Evolutionary conservation across 2,797 vertebrate genomes (phyloP).

Genomic region (Esox lucius): DNA sequence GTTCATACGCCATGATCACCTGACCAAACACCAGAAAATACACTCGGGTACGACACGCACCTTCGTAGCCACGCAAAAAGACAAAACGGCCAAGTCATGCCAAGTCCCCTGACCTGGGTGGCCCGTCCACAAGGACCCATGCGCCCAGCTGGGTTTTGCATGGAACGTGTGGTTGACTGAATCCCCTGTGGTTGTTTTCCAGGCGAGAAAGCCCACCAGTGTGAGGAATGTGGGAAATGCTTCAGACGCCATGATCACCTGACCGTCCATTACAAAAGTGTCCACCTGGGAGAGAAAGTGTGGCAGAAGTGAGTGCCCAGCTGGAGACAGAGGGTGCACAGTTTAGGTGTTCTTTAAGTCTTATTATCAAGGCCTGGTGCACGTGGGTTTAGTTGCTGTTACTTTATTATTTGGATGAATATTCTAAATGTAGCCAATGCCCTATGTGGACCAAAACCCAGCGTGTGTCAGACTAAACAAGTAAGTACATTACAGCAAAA

Average conservation of each 20-base stretch:
- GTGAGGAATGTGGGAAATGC: constrained; percentile 98
- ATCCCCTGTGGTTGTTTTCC: constrained; percentile 19
- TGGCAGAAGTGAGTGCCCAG: constrained; percentile 89
- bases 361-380: neutral
- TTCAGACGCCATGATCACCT: constrained; percentile 95
- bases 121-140: neutral
- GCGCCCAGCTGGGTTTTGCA: neutral
- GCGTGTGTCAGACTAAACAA: neutral
- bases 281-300: constrained; percentile 96
- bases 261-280: constrained; percentile 95
- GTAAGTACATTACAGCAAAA: too few relatives aligned
- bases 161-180: neutral
- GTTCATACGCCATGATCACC: constrained; percentile 95
- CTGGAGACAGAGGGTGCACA: neutral
- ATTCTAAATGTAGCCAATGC: neutral
- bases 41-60: constrained; percentile 83
- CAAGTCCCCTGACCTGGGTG: too few relatives aligned
- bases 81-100: too few relatives aligned
- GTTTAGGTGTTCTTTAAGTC: neutral
- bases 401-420: neutral
- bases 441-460: neutral
- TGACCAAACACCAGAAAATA: constrained; percentile 98
- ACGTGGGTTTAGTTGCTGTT: neutral
- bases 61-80: neutral
- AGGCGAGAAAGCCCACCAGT: constrained; percentile 98